Evolutionary conservation across 2,113 vertebrate species (phyloP).

Genomic region (Cyprinodon variegatus): DNA sequence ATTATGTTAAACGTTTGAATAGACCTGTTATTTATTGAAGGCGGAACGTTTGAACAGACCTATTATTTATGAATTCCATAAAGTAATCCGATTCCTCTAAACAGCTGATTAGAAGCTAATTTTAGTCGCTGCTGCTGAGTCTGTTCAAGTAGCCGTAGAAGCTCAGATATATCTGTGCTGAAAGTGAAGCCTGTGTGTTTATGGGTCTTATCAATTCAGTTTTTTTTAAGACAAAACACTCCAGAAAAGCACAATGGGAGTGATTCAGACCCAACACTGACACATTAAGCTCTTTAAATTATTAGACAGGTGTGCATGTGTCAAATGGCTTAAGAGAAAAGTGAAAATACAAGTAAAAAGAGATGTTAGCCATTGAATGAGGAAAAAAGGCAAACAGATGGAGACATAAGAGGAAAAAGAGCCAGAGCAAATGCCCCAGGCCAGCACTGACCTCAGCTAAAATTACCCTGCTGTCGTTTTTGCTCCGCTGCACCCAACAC

Average conservation of each 20-base stretch:
- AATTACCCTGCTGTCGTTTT: conserved; percentile 63
- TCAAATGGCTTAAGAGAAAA: not conserved
- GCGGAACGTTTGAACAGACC: not conserved
- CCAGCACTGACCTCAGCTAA: conserved; percentile 69
- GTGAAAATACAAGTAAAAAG: not conserved
- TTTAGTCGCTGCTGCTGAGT: not conserved
- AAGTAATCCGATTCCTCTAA: not conserved
- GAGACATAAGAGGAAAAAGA: conserved; percentile 1
- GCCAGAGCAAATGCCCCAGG: conserved; percentile 45
- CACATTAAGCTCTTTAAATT: not conserved
- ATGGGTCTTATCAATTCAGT: not conserved
- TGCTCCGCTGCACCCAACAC: conserved; percentile 62
- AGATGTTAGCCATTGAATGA: conserved; percentile 14
- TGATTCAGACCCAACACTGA: not conserved
- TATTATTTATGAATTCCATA: not conserved
- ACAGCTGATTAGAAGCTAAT: not conserved
- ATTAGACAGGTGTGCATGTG: not conserved
- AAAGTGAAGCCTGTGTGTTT: not conserved
- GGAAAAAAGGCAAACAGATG: conserved; percentile 14
- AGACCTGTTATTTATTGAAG: not conserved
- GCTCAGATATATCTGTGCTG: not conserved
- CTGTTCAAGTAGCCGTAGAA: not conserved
- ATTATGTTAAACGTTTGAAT: not conserved
- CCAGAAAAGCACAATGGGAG: not conserved
- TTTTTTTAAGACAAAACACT: not conserved